phyloP scores from a whole-genome alignment of 2,888 invertebrate genomes.

The Catocala nupta region DNA sequence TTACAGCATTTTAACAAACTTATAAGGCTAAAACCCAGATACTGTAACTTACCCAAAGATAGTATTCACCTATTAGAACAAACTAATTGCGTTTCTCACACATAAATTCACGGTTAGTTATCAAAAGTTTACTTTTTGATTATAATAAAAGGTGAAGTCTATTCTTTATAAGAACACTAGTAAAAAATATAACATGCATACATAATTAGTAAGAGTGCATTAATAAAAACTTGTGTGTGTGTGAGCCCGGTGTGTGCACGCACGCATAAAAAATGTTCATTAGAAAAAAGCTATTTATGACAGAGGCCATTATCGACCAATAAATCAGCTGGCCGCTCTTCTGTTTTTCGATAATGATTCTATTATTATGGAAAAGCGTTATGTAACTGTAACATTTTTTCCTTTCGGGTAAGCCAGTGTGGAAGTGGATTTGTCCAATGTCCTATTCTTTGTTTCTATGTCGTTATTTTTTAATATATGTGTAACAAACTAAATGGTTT shows the following conservation, averaged over 20 bases:
- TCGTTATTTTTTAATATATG: no score
- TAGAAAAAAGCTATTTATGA: conserved; percentile 87
- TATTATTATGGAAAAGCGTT: conserved; percentile 88
- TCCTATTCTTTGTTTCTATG: no score
- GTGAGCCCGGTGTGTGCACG: conserved; percentile 73
- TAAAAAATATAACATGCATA: conserved; percentile 70
- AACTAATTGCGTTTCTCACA: conserved; percentile 19
- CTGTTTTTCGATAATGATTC: conserved; percentile 88
- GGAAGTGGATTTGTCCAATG: conserved; percentile 51
- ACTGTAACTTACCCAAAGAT: no score
- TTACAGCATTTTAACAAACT: background rate
- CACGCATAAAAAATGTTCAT: conserved; percentile 78
- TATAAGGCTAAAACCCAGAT: background rate
- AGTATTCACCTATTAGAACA: background rate
- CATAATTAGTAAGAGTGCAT: conserved; percentile 73
- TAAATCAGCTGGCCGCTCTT: conserved; percentile 88
- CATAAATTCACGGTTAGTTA: conserved; percentile 38
- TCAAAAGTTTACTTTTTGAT: conserved; percentile 52
- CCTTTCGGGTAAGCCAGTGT: conserved; percentile 54
- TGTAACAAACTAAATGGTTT: no score
- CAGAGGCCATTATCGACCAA: conserved; percentile 86
- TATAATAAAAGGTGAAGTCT: conserved; percentile 68
- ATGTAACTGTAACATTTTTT: conserved; percentile 86
- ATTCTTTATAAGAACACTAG: conserved; percentile 39
- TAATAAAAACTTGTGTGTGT: conserved; percentile 68